phyloP scores from a whole-genome alignment of 1,140 invertebrate genomes.

The Lineus longissimus region DNA sequence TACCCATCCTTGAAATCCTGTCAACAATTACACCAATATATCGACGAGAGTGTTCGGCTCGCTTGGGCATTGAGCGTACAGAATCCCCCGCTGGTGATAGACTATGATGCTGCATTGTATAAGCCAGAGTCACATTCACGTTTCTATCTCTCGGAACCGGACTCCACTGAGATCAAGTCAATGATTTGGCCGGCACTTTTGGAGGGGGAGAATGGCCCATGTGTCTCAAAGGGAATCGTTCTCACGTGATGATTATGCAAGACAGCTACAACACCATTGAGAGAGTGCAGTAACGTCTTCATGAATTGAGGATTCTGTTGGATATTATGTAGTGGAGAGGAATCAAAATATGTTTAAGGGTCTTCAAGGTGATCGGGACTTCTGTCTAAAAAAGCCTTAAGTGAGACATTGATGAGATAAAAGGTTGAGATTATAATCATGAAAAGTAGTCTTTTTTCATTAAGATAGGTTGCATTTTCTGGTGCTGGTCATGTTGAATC shows the following conservation, averaged over 20 bases:
- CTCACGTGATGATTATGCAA: slow-evolving; percentile 56
- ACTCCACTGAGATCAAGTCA: slow-evolving; percentile 60
- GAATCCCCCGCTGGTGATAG: slow-evolving; percentile 56
- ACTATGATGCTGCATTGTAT: slow-evolving; percentile 62
- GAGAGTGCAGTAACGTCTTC: too few relatives aligned
- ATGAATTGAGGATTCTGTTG: too few relatives aligned
- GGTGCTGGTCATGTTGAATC: too few relatives aligned
- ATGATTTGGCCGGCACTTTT: slow-evolving; percentile 71
- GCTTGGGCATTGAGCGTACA: slow-evolving; percentile 61
- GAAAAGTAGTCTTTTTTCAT: too few relatives aligned
- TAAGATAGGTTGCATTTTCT: too few relatives aligned
- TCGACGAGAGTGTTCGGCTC: slow-evolving; percentile 62
- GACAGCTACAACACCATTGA: too few relatives aligned
- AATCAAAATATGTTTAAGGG: too few relatives aligned
- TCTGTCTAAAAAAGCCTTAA: too few relatives aligned
- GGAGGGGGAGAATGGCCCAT: slow-evolving; percentile 62
- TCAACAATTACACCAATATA: slow-evolving; percentile 62
- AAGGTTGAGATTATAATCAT: too few relatives aligned
- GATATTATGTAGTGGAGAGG: too few relatives aligned
- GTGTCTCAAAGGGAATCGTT: slow-evolving; percentile 69
- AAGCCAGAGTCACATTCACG: slow-evolving; percentile 62
- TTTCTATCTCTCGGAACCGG: slow-evolving; percentile 63
- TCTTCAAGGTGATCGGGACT: too few relatives aligned
- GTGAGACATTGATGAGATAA: too few relatives aligned
- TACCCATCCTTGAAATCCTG: slow-evolving; percentile 69